These are phyloP conservation scores for Dysmachus trigonus DNA, from an alignment of 2,888 invertebrate genomes.

Conservation along the genomic window DNA sequence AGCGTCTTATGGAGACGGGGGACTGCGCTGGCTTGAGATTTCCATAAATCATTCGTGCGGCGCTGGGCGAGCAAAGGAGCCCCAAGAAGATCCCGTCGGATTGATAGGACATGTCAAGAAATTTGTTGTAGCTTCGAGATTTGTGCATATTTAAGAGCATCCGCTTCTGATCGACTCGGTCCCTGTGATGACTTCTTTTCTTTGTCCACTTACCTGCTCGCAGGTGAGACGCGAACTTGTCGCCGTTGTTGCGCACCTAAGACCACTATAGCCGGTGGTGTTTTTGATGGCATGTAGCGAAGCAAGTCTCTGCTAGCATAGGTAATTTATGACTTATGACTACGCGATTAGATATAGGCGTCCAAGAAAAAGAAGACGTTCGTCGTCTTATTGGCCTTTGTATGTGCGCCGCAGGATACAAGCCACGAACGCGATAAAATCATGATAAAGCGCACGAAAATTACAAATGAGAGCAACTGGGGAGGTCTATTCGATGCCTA, in stretches of 20 bases:
- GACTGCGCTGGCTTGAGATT: neutral
- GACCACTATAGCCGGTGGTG: neutral
- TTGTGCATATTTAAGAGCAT: conserved; percentile 4
- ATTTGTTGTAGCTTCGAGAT: conserved; percentile 23
- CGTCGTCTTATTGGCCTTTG: neutral
- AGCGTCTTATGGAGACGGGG: neutral
- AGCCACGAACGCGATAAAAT: neutral
- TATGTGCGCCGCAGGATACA: neutral
- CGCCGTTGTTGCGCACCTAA: neutral
- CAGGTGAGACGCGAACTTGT: neutral
- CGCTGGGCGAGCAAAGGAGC: neutral
- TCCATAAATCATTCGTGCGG: conserved; percentile 31
- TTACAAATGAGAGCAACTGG: neutral
- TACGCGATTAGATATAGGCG: neutral
- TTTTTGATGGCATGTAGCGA: neutral
- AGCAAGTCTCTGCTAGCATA: neutral
- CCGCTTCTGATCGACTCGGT: neutral
- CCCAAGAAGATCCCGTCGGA: conserved; percentile 2
- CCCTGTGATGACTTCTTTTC: neutral
- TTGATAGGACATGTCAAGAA: conserved; percentile 40
- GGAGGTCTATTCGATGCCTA: neutral
- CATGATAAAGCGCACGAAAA: conserved; percentile 6
- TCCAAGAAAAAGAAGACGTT: conserved; percentile 3
- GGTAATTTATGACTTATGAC: conserved; percentile 3
- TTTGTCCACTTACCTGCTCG: neutral